Conservation (phyloP, 2,888 invertebrate species). For the Drosophila longiperda region DNA sequence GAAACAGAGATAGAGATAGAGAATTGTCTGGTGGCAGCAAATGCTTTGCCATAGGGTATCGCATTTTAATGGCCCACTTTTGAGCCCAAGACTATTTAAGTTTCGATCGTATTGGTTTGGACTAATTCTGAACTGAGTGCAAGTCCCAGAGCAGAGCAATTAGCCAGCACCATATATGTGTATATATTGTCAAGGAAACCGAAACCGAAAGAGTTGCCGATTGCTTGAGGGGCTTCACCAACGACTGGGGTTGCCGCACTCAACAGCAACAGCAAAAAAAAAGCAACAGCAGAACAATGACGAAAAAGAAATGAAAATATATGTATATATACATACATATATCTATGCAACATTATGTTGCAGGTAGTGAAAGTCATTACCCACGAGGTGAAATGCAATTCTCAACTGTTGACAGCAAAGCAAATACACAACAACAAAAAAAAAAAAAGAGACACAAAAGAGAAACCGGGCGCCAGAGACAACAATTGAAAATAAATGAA, state of each 20-base stretch:
- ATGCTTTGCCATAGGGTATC: conserved; percentile 55
- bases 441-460: conserved; percentile 18
- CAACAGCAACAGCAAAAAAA: neutral
- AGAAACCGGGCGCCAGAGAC: conserved; percentile 6
- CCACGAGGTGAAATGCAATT: conserved; percentile 42
- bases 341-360: conserved; percentile 24
- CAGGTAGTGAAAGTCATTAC: conserved; percentile 74
- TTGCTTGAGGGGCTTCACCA: conserved; percentile 51
- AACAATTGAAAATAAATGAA: conserved; percentile 55
- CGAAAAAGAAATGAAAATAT: conserved; percentile 25
- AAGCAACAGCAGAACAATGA: conserved; percentile 14
- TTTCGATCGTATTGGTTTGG: conserved; percentile 78
- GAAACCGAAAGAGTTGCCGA: conserved; percentile 48
- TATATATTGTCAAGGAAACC: conserved; percentile 54
- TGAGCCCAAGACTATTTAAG: conserved; percentile 78
- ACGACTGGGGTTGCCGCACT: conserved; percentile 39
- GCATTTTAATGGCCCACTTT: conserved; percentile 83
- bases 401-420: conserved; percentile 30
- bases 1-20: neutral
- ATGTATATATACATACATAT: neutral
- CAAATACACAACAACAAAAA: conserved; percentile 3
- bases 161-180: conserved; percentile 43
- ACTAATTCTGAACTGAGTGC: conserved; percentile 68
- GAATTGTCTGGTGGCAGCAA: neutral
- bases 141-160: conserved; percentile 74